phyloP scores from a whole-genome alignment of 2,888 invertebrate genomes.

The Philaethria dido region DNA sequence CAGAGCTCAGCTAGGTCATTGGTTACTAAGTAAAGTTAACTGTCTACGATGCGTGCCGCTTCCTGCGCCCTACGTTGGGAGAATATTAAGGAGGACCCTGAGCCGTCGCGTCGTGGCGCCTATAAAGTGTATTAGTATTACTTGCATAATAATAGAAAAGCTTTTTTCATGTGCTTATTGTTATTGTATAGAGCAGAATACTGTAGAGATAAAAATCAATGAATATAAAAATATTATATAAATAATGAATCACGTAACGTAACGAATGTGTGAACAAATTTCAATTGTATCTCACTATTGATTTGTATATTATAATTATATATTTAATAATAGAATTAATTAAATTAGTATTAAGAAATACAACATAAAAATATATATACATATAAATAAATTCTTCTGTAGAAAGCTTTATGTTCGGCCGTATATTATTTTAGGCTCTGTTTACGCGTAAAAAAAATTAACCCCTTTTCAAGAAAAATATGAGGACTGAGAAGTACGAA shows the following conservation, averaged over 20 bases:
- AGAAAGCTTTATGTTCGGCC: no score
- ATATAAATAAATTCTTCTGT: no score
- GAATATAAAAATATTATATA: not conserved
- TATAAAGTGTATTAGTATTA: slow-evolving; percentile 22
- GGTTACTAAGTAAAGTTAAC: slow-evolving; percentile 53
- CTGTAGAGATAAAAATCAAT: not conserved
- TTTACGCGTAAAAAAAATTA: no score
- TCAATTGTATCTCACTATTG: no score
- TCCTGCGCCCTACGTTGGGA: slow-evolving; percentile 45
- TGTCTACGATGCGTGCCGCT: slow-evolving; percentile 47
- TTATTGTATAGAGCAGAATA: not conserved
- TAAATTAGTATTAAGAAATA: no score
- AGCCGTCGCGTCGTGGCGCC: slow-evolving; percentile 36
- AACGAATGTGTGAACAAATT: no score
- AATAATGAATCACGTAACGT: not conserved
- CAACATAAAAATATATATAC: no score
- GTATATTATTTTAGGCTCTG: no score
- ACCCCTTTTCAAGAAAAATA: no score
- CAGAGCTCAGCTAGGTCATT: slow-evolving; percentile 47
- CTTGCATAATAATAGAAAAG: slow-evolving; percentile 15
- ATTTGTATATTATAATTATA: no score
- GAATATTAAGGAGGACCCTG: slow-evolving; percentile 47
- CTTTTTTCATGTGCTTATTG: not conserved
- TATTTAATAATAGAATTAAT: no score
- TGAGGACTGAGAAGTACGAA: no score